These are phyloP conservation scores for Danionella cerebrum DNA, from an alignment of 2,113 vertebrate genomes.

Conservation along the genomic window DNA sequence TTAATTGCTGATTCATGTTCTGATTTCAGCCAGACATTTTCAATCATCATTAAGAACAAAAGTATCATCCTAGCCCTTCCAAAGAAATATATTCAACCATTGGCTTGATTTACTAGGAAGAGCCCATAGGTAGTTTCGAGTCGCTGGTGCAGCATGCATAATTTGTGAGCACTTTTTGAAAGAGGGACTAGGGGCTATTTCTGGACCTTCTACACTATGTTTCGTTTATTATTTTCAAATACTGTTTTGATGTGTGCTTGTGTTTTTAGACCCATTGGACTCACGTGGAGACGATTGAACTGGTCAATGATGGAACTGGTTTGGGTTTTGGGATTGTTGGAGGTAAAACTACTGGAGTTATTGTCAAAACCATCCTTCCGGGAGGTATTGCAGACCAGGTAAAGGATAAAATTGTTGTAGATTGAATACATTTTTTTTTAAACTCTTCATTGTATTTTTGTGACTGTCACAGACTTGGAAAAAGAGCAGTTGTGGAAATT, in stretches of 20 bases:
- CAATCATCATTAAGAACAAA: no score
- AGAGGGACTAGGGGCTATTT: no score
- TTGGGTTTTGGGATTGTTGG: slow-evolving; percentile 95
- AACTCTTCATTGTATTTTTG: no score
- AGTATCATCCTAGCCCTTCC: no score
- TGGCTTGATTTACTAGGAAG: not conserved
- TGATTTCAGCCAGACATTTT: no score
- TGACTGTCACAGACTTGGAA: no score
- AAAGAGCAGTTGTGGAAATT: no score
- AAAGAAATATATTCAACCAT: not conserved
- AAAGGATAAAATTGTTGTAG: slow-evolving; percentile 10
- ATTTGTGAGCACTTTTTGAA: not conserved
- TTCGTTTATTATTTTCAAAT: not conserved
- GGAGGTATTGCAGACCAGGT: slow-evolving; percentile 90
- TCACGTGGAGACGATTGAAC: slow-evolving; percentile 83
- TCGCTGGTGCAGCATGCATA: not conserved
- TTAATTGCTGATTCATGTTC: no score
- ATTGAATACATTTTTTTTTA: no score
- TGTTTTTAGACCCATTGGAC: slow-evolving; percentile 56
- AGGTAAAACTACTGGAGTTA: slow-evolving; percentile 82
- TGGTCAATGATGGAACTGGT: slow-evolving; percentile 89
- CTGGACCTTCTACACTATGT: not conserved
- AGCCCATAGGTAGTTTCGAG: not conserved
- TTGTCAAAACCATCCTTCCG: slow-evolving; percentile 92
- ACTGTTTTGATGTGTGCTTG: not conserved